Evolutionary conservation across 2,797 vertebrate genomes (phyloP).

Genomic region (Sebastes kiyomatsui): DNA sequence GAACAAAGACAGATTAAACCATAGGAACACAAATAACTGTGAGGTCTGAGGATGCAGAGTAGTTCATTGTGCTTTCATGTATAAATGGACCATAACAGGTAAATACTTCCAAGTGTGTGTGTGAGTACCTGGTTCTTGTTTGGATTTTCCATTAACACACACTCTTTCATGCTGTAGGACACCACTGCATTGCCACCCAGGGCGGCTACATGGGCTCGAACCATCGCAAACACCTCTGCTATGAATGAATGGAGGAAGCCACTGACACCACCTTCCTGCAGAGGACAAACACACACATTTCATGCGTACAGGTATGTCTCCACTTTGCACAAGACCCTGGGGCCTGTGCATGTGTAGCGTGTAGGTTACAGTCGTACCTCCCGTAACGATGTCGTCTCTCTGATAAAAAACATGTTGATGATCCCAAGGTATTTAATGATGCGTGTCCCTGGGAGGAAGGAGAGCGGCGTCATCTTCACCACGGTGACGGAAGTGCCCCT

Average conservation of each 20-base stretch:
- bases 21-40: neutral
- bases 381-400: conserved; percentile 96
- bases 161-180: conserved; percentile 99
- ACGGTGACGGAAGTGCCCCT: conserved; percentile 88
- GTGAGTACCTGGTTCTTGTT: conserved; percentile 96
- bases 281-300: conserved; percentile 13
- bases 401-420: conserved; percentile 99
- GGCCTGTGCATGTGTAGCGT: neutral
- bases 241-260: conserved; percentile 97
- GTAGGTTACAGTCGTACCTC: conserved; percentile 84
- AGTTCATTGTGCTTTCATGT: neutral
- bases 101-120: neutral
- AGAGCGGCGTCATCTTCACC: conserved; percentile 98
- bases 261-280: conserved; percentile 96
- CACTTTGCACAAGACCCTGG: neutral
- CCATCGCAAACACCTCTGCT: conserved; percentile 98
- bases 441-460: conserved; percentile 94
- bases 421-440: conserved; percentile 98
- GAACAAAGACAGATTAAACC: neutral
- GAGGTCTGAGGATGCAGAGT: neutral
- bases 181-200: conserved; percentile 97
- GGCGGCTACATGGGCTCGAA: conserved; percentile 96
- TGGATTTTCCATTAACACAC: conserved; percentile 98
- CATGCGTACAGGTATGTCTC: neutral
- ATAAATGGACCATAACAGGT: neutral